These are phyloP conservation scores for Sporophila hypoxantha DNA, from an alignment of 2,113 vertebrate species.

Conservation along the genomic window DNA sequence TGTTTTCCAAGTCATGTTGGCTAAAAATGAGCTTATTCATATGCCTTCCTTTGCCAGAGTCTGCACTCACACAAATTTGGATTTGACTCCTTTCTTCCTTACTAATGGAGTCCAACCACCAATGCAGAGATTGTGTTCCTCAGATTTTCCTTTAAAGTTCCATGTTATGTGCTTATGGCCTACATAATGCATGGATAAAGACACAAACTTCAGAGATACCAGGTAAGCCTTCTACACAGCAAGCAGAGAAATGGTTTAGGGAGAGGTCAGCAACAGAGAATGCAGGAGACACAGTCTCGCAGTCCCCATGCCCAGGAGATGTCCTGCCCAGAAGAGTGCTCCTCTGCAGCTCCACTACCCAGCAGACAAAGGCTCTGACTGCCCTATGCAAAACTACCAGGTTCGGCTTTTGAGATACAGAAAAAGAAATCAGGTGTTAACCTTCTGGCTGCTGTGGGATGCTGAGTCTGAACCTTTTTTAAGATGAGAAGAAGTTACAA, in stretches of 20 bases:
- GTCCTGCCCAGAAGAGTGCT: neutral
- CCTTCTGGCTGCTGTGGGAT: rapidly evolving
- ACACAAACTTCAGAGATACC: neutral
- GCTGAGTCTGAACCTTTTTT: neutral
- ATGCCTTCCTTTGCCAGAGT: neutral
- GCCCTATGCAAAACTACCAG: rapidly evolving
- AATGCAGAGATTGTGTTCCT: rapidly evolving
- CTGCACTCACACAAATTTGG: neutral
- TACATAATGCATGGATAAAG: neutral
- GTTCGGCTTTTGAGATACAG: neutral
- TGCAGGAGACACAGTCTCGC: neutral
- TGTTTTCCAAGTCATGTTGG: neutral
- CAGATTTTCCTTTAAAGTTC: neutral
- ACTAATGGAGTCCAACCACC: neutral
- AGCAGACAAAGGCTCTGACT: neutral
- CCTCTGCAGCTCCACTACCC: neutral
- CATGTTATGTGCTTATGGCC: too few relatives aligned
- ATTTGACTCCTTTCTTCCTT: neutral
- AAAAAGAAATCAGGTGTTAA: neutral
- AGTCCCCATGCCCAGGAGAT: neutral
- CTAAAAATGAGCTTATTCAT: neutral
- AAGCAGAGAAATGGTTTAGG: neutral
- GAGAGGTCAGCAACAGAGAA: neutral
- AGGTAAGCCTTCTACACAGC: neutral
- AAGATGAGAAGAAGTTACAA: neutral